These are phyloP conservation scores for Aphaenogaster ashmeadi DNA, from an alignment of 1,140 invertebrate genomes.

Conservation along the genomic window DNA sequence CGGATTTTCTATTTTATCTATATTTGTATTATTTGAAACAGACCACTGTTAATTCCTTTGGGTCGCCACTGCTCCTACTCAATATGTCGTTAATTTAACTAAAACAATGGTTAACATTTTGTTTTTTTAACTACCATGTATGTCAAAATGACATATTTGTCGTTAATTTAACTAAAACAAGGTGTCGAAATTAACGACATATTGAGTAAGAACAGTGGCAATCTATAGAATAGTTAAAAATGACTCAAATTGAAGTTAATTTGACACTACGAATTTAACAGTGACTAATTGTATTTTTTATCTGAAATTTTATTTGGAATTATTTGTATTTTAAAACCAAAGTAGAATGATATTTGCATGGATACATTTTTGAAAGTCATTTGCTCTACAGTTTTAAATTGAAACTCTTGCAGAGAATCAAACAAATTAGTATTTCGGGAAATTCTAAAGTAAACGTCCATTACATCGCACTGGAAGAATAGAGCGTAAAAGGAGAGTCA, in stretches of 20 bases:
- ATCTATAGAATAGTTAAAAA: too few relatives aligned
- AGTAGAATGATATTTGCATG: background rate
- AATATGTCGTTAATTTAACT: too few relatives aligned
- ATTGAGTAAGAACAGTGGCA: too few relatives aligned
- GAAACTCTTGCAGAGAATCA: background rate
- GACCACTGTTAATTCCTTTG: too few relatives aligned
- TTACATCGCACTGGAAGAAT: background rate
- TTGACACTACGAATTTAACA: too few relatives aligned
- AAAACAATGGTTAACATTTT: too few relatives aligned
- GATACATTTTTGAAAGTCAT: background rate
- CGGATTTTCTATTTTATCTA: background rate
- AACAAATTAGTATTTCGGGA: background rate
- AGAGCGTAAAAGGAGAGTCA: background rate
- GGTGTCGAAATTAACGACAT: too few relatives aligned
- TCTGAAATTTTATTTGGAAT: background rate
- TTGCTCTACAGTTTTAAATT: background rate
- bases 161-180: too few relatives aligned
- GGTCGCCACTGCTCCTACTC: too few relatives aligned
- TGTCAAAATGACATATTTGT: too few relatives aligned
- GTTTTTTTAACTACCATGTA: too few relatives aligned
- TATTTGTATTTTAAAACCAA: background rate
- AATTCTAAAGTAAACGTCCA: conserved; percentile 19
- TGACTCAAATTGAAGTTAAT: too few relatives aligned
- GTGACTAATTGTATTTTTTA: background rate
- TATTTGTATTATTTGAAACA: background rate